Evolutionary conservation across 2,888 invertebrate species (phyloP), one percentile per base, ranked within the genome.

Genomic region (Eucriotettix oculatus): DNA sequence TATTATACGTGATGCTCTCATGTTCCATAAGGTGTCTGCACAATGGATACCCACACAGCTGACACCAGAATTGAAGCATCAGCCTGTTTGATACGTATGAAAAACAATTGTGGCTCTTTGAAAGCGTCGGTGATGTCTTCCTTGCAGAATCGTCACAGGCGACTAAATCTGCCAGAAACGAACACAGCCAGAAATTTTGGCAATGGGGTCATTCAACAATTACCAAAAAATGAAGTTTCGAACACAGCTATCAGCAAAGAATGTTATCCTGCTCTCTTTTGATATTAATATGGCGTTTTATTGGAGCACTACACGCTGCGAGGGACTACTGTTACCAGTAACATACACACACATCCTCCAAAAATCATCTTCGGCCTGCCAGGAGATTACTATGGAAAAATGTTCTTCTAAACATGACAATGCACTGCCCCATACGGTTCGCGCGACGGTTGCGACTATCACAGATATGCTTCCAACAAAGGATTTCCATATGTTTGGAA

Each of bases 161-260:
- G 3, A 10, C 5, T 5, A 53, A 53, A 56, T 1, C 29, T 48
- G 43, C 52, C 52, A 10, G 41, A 52, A 58, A 55, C 12, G 41
- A 55, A 17, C 9, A 55, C 9, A 41, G 58, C 9, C 53, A 52
- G 41, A 16, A 9, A 58, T 41, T 58, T 2, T 29, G 54, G 42
- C 42, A 16, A n/a, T n/a, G n/a, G n/a, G n/a, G n/a, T 42, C 54
- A 58, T 16, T 42, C 42, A 9, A 16, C 58, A 54, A 42, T 54
- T 54, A 42, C 54, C n/a, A 58, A 58, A 58, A 42, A 10, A 58
- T 54, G n/a, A 58, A 48, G 48, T 48, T 48, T 48, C 9, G 53
- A 16, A 53, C 41, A 52, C 58, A 58, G 53, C 58, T 9, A 48
- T 48, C 48, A 12, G 48, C 48, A 48, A 9, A n/a, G 53, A 58